Evolutionary conservation across 2,888 invertebrate genomes (phyloP).

Genomic region (Mylabris sibirica): DNA sequence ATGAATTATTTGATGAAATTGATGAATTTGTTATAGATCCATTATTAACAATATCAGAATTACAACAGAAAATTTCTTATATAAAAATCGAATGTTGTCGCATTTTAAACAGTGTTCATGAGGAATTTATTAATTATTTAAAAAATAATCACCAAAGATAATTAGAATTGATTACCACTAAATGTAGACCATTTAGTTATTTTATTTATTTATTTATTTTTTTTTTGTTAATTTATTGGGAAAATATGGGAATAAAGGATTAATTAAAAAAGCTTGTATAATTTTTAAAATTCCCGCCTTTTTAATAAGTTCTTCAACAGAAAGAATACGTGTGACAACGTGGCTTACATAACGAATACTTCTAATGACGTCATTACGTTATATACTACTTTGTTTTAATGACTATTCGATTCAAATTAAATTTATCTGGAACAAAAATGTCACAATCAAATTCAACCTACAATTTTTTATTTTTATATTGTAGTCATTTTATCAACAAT

Average conservation of each 20-base stretch:
- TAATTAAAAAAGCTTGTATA: neutral
- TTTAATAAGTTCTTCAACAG: neutral
- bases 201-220: neutral
- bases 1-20: slow-evolving; percentile 47
- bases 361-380: too few relatives aligned
- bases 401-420: too few relatives aligned
- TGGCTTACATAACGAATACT: too few relatives aligned
- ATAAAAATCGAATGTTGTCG: slow-evolving; percentile 49
- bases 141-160: slow-evolving; percentile 32
- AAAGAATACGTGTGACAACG: too few relatives aligned
- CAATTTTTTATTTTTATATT: too few relatives aligned
- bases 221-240: neutral
- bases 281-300: neutral
- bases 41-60: slow-evolving; percentile 44
- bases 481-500: too few relatives aligned
- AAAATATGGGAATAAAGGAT: neutral
- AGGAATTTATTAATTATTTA: slow-evolving; percentile 44
- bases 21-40: slow-evolving; percentile 46
- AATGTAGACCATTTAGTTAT: neutral
- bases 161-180: neutral
- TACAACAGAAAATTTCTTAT: slow-evolving; percentile 43
- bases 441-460: too few relatives aligned
- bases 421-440: too few relatives aligned
- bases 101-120: slow-evolving; percentile 41
- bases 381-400: too few relatives aligned